Evolutionary conservation across 2,797 vertebrate genomes (phyloP).

Genomic region (Fistularia tabacaria): DNA sequence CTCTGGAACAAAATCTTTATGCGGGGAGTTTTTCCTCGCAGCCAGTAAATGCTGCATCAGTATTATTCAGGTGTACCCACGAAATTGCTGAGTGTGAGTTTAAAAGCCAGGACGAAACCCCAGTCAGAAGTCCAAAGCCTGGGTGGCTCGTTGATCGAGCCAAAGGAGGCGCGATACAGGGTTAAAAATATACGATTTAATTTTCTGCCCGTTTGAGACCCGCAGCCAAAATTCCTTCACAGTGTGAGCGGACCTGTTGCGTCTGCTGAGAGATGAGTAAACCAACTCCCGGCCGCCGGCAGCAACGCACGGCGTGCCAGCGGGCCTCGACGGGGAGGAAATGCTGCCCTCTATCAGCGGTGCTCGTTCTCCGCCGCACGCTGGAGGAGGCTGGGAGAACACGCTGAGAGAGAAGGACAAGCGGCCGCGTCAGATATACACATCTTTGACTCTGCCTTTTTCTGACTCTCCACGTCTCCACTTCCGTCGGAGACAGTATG

Average conservation of each 20-base stretch:
- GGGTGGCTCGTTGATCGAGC: too few relatives aligned
- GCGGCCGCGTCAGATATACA: constrained; percentile 25
- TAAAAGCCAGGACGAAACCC: too few relatives aligned
- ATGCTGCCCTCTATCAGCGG: constrained; percentile 73
- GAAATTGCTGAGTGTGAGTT: too few relatives aligned
- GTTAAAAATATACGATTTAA: constrained; percentile 3
- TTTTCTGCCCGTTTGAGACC: neutral
- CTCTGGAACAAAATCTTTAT: too few relatives aligned
- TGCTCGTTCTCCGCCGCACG: constrained; percentile 34
- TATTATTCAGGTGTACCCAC: too few relatives aligned
- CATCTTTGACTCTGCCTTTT: constrained; percentile 23
- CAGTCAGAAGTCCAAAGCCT: too few relatives aligned
- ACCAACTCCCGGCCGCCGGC: constrained; percentile 1
- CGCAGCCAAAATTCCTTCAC: constrained; percentile 5
- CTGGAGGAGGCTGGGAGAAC: constrained; percentile 5
- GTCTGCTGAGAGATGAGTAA: constrained; percentile 5
- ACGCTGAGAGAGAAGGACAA: constrained; percentile 16
- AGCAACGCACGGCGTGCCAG: constrained; percentile 6
- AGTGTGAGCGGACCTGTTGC: constrained; percentile 8
- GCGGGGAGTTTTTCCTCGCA: too few relatives aligned
- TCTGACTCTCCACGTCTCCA: constrained; percentile 47
- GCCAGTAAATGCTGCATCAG: too few relatives aligned
- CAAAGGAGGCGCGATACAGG: too few relatives aligned
- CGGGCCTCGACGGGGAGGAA: constrained; percentile 30
- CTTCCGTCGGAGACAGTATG: constrained; percentile 44